Percentiles rank a stretch among this genome's conserved stretches.
These are phyloP conservation scores for Hypercompe scribonia DNA, from an alignment of 2,888 invertebrate genomes.

Conservation along the genomic window DNA sequence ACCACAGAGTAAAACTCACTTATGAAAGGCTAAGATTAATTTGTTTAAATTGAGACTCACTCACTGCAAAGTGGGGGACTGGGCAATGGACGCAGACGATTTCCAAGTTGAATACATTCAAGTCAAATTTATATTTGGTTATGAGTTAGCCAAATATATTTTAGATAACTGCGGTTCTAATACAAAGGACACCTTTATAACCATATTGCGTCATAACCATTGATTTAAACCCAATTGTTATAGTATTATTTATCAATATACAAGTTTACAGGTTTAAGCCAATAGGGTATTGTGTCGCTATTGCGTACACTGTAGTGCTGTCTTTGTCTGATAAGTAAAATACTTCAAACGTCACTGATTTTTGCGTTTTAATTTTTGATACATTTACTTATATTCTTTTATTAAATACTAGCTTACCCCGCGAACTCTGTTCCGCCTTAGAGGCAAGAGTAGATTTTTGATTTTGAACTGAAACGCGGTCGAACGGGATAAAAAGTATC, in stretches of 20 bases:
- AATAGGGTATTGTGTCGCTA: neutral
- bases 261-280: neutral
- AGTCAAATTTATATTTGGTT: neutral
- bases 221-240: neutral
- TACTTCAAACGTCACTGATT: neutral
- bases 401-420: too few species aligned
- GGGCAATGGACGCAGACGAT: neutral
- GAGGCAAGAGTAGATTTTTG: too few species aligned
- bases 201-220: neutral
- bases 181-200: neutral
- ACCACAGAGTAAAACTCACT: neutral
- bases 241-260: neutral
- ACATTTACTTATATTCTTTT: neutral
- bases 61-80: constrained; percentile 12
- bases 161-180: neutral
- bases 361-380: neutral
- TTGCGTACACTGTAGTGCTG: neutral
- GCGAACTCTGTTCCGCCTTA: too few species aligned
- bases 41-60: constrained; percentile 5
- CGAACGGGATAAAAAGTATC: too few species aligned
- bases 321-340: constrained; percentile 8
- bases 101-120: neutral
- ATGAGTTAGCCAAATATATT: neutral
- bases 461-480: too few species aligned
- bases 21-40: constrained; percentile 13